Base-by-base conservation (phyloP, 2,888 invertebrate genomes). In the Aphodius granarius region DNA sequence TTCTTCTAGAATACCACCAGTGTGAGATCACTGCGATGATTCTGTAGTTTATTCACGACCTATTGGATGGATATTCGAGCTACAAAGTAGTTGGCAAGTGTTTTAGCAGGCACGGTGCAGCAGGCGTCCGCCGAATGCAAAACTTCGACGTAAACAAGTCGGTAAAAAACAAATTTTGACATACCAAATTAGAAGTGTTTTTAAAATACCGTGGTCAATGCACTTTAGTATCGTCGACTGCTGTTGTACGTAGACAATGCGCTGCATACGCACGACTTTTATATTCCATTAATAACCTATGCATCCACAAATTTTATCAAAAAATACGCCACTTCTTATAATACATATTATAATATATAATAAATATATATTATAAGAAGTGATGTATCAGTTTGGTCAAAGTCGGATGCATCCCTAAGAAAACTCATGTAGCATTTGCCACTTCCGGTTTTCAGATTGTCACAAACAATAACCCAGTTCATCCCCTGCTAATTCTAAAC, bases 101-200 rank as follows among this genome's bases (percentile, higher is more conserved):
- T 43, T 43, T 43, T 43, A 43, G 43, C 43, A 43, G 43, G 43
- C 43, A 6, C 43, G 43, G 13, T 43, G 43, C 43, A 43, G 43
- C 43, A 43, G 43, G 43, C 43, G 43, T 6, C 1, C 43, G 43
- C 43, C 43, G 43, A 43, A 43, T 43, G 43, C 43, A 43, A 43
- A 43, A 43, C 9, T 43, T 43, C 43, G 75, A 72, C 75, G 75
- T 75, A 75, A 75, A 75, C 75, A 75, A 75, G 72, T 75, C 75
- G 16, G 75, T 68, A 72, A 75, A 75, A 75, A 75, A 75, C 66
- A 72, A 75, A 75, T 72, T 72, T 75, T 75, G 72, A 72, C 75
- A 75, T 72, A 72, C 75, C 72, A 72, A 75, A 72, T 75, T 75
- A 75, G 75, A 75, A 75, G 75, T 75, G 72, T 72, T 75, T 75